Percentiles rank a stretch among this genome's conserved stretches.
Evolutionary conservation across 1,140 invertebrate genomes (phyloP).

Genomic region (Belonocnema kinseyi): DNA sequence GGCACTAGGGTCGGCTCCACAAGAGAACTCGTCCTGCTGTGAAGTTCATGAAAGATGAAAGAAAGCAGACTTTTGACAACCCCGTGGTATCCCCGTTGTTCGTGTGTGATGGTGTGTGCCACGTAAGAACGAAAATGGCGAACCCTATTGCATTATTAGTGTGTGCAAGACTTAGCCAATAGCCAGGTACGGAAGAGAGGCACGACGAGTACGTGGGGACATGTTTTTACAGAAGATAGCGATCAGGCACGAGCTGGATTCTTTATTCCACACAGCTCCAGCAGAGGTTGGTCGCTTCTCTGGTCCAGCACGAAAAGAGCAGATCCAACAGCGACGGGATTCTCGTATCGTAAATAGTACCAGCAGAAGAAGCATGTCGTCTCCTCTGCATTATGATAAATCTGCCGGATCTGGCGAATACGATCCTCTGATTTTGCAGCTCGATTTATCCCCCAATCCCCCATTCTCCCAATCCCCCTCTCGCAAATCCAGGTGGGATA

Average conservation of each 20-base stretch:
- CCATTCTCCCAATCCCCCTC: no score
- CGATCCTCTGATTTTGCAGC: conserved; percentile 27
- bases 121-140: neutral
- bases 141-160: conserved; percentile 8
- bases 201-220: conserved; percentile 30
- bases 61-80: no score
- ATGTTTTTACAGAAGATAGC: conserved; percentile 32
- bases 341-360: conserved; percentile 20
- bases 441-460: conserved; percentile 4
- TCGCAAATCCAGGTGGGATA: neutral
- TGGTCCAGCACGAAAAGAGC: conserved; percentile 27
- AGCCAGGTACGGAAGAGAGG: conserved; percentile 19
- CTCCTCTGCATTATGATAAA: conserved; percentile 28
- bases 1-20: neutral
- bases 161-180: neutral
- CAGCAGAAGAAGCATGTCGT: conserved; percentile 7
- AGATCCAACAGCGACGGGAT: conserved; percentile 30
- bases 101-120: no score
- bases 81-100: no score
- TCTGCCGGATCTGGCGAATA: conserved; percentile 29
- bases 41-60: neutral
- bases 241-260: conserved; percentile 28
- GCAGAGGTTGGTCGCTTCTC: neutral
- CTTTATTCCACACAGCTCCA: conserved; percentile 18
- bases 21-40: neutral